Conservation (phyloP, 2,113 vertebrate species). For the Pristiophorus japonicus region DNA sequence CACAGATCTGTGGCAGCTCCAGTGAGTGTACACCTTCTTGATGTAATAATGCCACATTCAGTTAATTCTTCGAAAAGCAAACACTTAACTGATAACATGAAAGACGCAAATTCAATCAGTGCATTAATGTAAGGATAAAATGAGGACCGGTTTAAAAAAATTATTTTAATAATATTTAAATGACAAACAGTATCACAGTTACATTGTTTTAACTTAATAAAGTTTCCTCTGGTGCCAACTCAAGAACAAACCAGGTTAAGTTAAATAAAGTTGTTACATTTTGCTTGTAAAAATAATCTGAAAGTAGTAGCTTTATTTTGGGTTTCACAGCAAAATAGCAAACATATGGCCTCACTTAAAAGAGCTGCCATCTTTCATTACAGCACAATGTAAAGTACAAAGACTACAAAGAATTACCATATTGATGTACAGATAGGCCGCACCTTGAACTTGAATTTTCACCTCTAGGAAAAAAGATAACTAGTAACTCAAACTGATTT, state of each 20-base stretch:
- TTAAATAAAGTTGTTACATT: background rate
- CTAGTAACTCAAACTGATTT: background rate
- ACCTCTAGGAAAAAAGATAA: background rate
- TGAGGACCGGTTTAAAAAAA: no score
- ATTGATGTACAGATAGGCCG: background rate
- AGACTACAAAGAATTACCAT: background rate
- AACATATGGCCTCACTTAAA: background rate
- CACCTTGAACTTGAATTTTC: background rate
- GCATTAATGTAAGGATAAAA: background rate
- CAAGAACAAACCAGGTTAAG: background rate
- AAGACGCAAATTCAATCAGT: background rate
- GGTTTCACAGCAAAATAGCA: background rate
- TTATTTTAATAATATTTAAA: background rate
- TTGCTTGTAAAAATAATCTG: constrained; percentile 18
- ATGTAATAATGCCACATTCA: background rate
- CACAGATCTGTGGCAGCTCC: background rate
- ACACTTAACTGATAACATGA: background rate
- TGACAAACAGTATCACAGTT: background rate
- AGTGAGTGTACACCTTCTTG: background rate
- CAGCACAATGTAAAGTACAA: background rate
- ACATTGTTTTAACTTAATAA: background rate
- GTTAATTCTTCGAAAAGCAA: background rate
- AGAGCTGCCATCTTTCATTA: background rate
- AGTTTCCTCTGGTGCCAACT: background rate
- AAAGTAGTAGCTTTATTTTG: background rate